Conservation (phyloP, 2,113 vertebrate species). For the Pterocles orientalis region DNA sequence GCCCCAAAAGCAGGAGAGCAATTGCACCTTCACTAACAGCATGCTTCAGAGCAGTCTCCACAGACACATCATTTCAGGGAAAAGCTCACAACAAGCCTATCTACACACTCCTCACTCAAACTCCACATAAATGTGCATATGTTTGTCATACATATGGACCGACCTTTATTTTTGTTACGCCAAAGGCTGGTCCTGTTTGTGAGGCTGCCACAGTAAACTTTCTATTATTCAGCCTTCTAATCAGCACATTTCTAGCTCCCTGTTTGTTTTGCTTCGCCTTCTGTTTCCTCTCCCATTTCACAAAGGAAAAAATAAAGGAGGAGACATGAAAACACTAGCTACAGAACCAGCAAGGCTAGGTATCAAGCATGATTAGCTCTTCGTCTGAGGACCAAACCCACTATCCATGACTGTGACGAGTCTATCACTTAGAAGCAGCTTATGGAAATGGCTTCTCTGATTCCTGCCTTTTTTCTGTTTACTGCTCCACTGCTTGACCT, state of each 20-base stretch:
- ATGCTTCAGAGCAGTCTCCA: not conserved
- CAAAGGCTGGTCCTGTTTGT: not conserved
- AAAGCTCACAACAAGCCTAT: not conserved
- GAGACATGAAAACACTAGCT: not conserved
- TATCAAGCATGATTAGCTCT: not conserved
- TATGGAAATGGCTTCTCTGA: not conserved
- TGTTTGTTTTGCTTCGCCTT: not conserved
- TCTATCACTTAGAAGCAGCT: not conserved
- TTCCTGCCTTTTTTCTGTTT: not conserved
- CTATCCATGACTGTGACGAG: not conserved
- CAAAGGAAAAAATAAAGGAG: not conserved
- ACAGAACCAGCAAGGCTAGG: not conserved
- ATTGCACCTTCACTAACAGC: not conserved
- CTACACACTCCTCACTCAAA: not conserved
- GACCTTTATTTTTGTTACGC: not conserved
- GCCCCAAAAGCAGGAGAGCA: not conserved
- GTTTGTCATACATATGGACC: rapidly evolving
- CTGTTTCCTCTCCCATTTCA: not conserved
- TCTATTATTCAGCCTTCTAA: not conserved
- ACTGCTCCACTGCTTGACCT: not conserved
- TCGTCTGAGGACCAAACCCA: not conserved
- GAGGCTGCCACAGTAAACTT: not conserved
- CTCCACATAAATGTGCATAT: not conserved
- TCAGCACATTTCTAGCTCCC: not conserved
- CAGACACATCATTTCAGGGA: not conserved